A percentile compares a stretch with the other conserved stretches of the same genome.
Evolutionary conservation across 2,113 vertebrate genomes (phyloP).

Genomic region (Calidris pygmaea): DNA sequence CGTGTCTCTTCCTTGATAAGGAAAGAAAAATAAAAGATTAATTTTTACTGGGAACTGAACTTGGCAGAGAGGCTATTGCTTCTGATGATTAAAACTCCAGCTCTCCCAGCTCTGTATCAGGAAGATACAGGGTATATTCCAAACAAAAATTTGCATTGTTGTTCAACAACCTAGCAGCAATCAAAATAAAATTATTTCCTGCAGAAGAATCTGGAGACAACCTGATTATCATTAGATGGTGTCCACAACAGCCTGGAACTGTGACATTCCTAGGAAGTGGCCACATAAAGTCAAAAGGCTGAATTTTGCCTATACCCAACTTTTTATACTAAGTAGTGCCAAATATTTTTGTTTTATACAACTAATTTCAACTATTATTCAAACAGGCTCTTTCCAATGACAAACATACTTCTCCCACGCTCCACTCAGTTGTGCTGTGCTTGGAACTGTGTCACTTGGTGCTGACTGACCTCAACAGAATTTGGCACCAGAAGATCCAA

Average conservation of each 20-base stretch:
- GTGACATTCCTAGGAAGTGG: not conserved
- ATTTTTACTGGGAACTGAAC: not conserved
- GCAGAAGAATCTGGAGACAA: not conserved
- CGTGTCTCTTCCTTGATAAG: not conserved
- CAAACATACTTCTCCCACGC: not conserved
- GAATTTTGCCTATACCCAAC: not conserved
- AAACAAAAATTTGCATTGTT: not conserved
- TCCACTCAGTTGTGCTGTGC: not conserved
- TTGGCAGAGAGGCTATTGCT: not conserved
- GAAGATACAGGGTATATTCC: not conserved
- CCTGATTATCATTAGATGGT: not conserved
- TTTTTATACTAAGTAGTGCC: not conserved
- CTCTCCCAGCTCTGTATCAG: not conserved
- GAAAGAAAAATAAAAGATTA: not conserved
- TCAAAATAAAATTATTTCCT: not conserved
- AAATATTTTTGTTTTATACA: not conserved
- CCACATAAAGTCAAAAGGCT: not conserved
- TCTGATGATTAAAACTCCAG: not conserved
- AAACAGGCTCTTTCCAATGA: not conserved
- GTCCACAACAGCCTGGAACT: not conserved
- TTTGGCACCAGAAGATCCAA: not conserved
- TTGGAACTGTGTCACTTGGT: not conserved
- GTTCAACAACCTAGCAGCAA: not conserved
- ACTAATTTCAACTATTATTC: not conserved
- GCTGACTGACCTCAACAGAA: not conserved